Base-by-base conservation (phyloP, 1,140 invertebrate species). In the Proctacanthus coquilletti region DNA sequence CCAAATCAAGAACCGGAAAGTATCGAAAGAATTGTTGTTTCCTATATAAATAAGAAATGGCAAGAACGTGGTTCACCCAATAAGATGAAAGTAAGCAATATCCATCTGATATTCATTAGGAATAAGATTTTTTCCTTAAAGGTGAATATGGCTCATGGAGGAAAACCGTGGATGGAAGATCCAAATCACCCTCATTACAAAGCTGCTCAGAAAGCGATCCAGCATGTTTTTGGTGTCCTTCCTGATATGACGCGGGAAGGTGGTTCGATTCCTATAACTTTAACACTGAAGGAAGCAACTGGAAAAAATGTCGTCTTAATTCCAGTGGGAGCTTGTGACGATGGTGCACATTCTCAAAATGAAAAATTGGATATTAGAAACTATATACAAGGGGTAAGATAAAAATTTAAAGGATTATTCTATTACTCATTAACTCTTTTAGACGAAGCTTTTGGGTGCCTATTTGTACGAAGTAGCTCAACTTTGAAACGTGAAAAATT, bases 291-390 rank as follows among this genome's bases (percentile, higher is more conserved):
- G 63, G 77, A 91, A 61, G 72, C 84, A 3, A 94, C 88, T 34
- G 84, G 81, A 1, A 91, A 89, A 56, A 96, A 88, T 68, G 88
- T 95, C 18, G 69, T 97, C 42, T 65, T 98, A 21, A 66, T 98
- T 34, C 92, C 92, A 3, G 77, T 89, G 52, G 94, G 94, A 34
- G 75, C 79, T 44, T 80, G 78, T 40, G 93, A 97, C 62, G 94
- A 98, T 66, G 93, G 93, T 42, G 92, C 93, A 40, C 94, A 98
- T 68, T 94, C 91, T 1, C 94, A 97, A 63, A 97, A 97, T 67
- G 94, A 98, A 62, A 98, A 98, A 62, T 72, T 97, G 45, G 80
- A 95, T 65, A 66, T 83, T 38, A 66, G 69, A 35, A 97, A 96
- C 64, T 97, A 95, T 51, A 91, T 96, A 47, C 75, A 91, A 65